Evolutionary conservation across 2,797 vertebrate genomes (phyloP), one percentile per base, ranked within the genome.

Genomic region (Mastacembelus armatus): DNA sequence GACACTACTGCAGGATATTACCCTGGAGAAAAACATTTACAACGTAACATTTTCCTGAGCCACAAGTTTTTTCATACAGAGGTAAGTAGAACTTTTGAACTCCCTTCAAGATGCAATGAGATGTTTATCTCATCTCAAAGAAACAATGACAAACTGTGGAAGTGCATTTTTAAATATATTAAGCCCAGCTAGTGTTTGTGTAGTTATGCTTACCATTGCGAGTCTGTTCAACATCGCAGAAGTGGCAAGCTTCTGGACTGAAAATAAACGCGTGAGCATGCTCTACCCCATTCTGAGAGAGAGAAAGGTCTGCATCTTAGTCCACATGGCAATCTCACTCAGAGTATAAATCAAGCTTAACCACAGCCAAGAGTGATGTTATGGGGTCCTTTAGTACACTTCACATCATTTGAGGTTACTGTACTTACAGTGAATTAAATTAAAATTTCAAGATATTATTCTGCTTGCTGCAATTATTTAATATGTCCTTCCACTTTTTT

Each of bases 201-300:
- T 62, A 15, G 0, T 3, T 21, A 12, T 22, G 65, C 92, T 95
- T 84, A 98, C 97, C 94, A 2, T 87, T 88, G 38, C 92, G 89
- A 81, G 90, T 81, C 83, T 95, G 96, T 75, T 97, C 95, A 49
- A 93, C 96, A 52, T 98, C 96, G 79, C 96, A 99, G 88, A 97
- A 98, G 56, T 90, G 96, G 27, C 75, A 92, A 22, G 91, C 88
- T 18, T 97, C 96, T 19, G 96, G 95, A 85, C 90, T 95, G 15
- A 76, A 82, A 70, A 99, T 95, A 56, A 99, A 99, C 1, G 97
- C 94, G 33, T 99, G 97, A 66, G 85, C 60, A 0, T 99, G 98
- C 39, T 94, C 89, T 4, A 86, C 74, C 0, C 96, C 95, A 12
- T 97, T 94, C 98, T 99, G 86, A 64, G 66, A 26, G 63, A 71